Evolutionary conservation across 2,888 invertebrate species (phyloP).

Genomic region (Acronicta psi): DNA sequence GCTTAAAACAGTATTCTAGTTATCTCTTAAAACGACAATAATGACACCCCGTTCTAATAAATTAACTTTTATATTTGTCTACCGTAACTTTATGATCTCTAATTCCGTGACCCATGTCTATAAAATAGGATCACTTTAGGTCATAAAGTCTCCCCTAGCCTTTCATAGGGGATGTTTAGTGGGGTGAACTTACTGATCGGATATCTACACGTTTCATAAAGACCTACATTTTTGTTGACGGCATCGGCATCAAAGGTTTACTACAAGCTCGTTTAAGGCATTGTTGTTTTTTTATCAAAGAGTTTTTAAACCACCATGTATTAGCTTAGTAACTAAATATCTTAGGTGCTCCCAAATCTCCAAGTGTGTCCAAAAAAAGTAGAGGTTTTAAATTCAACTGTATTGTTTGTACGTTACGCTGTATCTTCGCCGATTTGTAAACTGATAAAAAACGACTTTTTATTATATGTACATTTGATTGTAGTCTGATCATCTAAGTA

Average conservation of each 20-base stretch:
- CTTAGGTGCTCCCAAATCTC: no score
- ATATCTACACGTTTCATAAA: conserved; percentile 40
- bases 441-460: no score
- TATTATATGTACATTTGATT: no score
- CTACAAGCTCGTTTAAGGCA: conserved; percentile 4
- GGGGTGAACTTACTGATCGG: conserved; percentile 32
- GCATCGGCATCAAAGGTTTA: conserved; percentile 7
- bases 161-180: conserved; percentile 43
- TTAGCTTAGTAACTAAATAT: no score
- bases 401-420: no score
- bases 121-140: conserved; percentile 50
- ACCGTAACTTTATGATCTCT: conserved; percentile 32
- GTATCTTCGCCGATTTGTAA: no score
- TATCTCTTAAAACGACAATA: not conserved
- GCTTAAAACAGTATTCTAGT: no score
- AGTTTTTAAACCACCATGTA: no score
- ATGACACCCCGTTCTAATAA: not conserved
- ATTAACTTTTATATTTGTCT: conserved; percentile 29
- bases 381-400: no score
- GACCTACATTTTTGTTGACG: conserved; percentile 26
- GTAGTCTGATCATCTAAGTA: no score
- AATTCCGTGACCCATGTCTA: conserved; percentile 44
- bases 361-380: no score
- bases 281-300: conserved; percentile 4
- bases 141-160: conserved; percentile 50